These are phyloP conservation scores for Austrofundulus limnaeus DNA, from an alignment of 2,113 vertebrate genomes.

Conservation along the genomic window DNA sequence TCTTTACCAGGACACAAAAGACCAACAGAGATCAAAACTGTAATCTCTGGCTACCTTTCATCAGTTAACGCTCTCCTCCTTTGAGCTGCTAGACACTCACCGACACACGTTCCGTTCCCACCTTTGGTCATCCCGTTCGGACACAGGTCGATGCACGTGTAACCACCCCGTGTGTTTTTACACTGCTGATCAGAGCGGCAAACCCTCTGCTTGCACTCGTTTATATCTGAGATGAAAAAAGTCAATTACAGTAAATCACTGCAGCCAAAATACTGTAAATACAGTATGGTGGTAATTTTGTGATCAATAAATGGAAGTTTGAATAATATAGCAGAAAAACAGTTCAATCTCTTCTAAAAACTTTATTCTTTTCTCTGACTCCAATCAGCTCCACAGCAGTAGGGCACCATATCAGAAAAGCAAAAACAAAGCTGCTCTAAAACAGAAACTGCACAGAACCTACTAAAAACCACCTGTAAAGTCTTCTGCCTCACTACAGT, in stretches of 20 bases:
- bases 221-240: slow-evolving; percentile 83
- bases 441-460: too few species aligned
- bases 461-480: too few species aligned
- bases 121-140: slow-evolving; percentile 92
- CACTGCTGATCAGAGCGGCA: slow-evolving; percentile 94
- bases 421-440: too few species aligned
- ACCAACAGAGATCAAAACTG: neutral
- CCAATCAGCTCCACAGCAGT: too few species aligned
- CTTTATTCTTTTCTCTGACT: too few species aligned
- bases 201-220: slow-evolving; percentile 92
- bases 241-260: neutral
- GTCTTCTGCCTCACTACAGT: too few species aligned
- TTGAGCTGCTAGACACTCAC: slow-evolving; percentile 76
- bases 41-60: neutral
- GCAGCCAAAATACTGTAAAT: too few species aligned
- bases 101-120: slow-evolving; percentile 89
- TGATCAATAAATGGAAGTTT: too few species aligned
- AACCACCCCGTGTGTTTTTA: slow-evolving; percentile 93
- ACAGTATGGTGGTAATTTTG: too few species aligned
- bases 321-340: too few species aligned
- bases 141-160: slow-evolving; percentile 94
- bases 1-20: slow-evolving; percentile 75
- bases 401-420: too few species aligned
- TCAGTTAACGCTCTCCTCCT: neutral
- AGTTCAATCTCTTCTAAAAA: too few species aligned